These are phyloP conservation scores for Arothron firmamentum DNA, from an alignment of 2,113 vertebrate genomes.

Conservation along the genomic window DNA sequence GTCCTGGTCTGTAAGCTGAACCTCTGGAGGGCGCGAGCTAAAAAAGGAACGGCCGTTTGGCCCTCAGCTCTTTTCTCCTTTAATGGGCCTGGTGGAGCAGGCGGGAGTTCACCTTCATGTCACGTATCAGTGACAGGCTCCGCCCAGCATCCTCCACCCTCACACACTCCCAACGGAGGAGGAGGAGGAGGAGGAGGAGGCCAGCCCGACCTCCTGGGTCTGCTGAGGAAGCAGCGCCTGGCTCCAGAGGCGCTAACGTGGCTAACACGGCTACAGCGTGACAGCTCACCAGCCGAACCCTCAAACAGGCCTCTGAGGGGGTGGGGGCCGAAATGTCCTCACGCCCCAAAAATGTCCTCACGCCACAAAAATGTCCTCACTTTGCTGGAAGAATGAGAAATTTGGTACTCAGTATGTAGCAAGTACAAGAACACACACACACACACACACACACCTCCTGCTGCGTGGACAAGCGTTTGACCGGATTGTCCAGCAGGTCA, in stretches of 20 bases:
- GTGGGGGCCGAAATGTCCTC: no score
- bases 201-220: not conserved
- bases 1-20: constrained; percentile 23
- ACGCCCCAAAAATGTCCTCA: no score
- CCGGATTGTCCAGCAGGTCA: constrained; percentile 45
- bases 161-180: constrained; percentile 28
- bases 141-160: constrained; percentile 10
- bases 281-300: no score
- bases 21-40: constrained; percentile 45
- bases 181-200: no score
- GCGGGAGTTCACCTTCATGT: constrained; percentile 65
- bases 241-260: no score
- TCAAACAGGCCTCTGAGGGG: no score
- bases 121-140: constrained; percentile 47
- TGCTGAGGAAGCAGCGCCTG: no score
- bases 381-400: no score
- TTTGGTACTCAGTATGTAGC: no score
- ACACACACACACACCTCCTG: constrained; percentile 15
- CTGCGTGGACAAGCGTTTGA: constrained; percentile 63
- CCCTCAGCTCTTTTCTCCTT: constrained; percentile 53
- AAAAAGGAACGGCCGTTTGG: constrained; percentile 51
- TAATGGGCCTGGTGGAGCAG: constrained; percentile 59
- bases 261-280: no score
- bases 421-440: no score
- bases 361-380: no score